Conservation (phyloP, 1,140 invertebrate genomes). For the Trichogramma pretiosum region DNA sequence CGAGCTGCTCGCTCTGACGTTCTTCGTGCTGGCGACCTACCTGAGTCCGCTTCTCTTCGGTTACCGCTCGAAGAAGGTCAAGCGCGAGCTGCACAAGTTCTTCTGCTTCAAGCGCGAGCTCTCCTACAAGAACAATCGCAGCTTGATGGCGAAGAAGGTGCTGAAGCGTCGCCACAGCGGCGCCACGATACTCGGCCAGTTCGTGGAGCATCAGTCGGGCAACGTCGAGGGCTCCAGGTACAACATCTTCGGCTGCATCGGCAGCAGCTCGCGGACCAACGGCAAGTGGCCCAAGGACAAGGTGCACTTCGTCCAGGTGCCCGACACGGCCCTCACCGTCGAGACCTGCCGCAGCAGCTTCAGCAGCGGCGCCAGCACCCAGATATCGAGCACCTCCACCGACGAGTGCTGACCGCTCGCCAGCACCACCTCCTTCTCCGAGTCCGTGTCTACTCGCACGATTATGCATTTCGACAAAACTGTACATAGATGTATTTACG, state of each 20-base stretch:
- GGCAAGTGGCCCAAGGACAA: constrained; percentile 45
- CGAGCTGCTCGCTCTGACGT: constrained; percentile 51
- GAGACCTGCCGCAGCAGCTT: constrained; percentile 48
- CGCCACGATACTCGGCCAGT: constrained; percentile 29
- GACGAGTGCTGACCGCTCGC: constrained; percentile 34
- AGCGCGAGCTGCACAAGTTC: constrained; percentile 58
- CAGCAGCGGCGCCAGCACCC: constrained; percentile 47
- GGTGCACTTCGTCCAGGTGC: constrained; percentile 42
- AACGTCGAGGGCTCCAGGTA: constrained; percentile 18
- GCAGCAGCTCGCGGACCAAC: constrained; percentile 31
- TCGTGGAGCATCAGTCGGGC: constrained; percentile 29
- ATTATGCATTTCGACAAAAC: too few species aligned
- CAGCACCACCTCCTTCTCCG: too few species aligned
- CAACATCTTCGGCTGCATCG: constrained; percentile 41
- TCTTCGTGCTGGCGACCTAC: constrained; percentile 59
- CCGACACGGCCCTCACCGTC: constrained; percentile 40
- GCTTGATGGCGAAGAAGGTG: constrained; percentile 42
- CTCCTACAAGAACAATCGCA: constrained; percentile 41
- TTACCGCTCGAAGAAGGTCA: constrained; percentile 65
- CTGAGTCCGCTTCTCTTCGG: constrained; percentile 71
- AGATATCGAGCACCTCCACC: constrained; percentile 45
- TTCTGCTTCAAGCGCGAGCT: constrained; percentile 45
- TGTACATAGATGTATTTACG: too few species aligned
- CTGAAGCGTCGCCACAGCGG: constrained; percentile 35
- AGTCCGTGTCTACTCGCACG: too few species aligned